Evolutionary conservation across 2,888 invertebrate species (phyloP).

Genomic region (Graphium colonna): DNA sequence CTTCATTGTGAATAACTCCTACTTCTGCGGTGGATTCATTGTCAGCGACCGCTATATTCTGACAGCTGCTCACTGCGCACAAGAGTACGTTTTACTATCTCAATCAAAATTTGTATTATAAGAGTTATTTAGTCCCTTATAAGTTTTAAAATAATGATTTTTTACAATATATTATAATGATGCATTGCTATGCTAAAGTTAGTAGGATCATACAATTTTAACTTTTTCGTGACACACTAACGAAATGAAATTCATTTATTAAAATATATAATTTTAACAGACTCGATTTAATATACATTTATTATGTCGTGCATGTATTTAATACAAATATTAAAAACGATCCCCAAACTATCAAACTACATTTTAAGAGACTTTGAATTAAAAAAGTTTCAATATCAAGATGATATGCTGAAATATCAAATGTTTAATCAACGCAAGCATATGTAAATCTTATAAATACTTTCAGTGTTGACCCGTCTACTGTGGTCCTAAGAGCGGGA

Average conservation of each 20-base stretch:
- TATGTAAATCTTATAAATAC: neutral
- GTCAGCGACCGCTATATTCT: conserved; percentile 56
- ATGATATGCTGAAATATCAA: neutral
- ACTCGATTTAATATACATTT: no score
- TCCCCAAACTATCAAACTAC: no score
- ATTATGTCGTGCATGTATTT: no score
- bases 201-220: no score
- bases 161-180: no score
- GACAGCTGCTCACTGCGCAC: conserved; percentile 67
- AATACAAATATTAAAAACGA: no score
- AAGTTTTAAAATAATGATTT: no score
- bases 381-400: neutral
- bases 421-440: neutral
- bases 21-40: conserved; percentile 66
- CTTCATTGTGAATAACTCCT: conserved; percentile 52
- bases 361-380: neutral
- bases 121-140: no score
- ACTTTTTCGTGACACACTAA: no score
- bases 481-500: conserved; percentile 39
- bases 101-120: neutral
- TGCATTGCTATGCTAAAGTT: no score
- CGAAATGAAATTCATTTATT: neutral
- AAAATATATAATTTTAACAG: neutral
- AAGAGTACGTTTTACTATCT: no score
- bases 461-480: conserved; percentile 23